Percentiles rank a stretch among this genome's conserved stretches.
These are phyloP conservation scores for Campylorhamphus procurvoides DNA, from an alignment of 2,113 vertebrate genomes.

Conservation along the genomic window DNA sequence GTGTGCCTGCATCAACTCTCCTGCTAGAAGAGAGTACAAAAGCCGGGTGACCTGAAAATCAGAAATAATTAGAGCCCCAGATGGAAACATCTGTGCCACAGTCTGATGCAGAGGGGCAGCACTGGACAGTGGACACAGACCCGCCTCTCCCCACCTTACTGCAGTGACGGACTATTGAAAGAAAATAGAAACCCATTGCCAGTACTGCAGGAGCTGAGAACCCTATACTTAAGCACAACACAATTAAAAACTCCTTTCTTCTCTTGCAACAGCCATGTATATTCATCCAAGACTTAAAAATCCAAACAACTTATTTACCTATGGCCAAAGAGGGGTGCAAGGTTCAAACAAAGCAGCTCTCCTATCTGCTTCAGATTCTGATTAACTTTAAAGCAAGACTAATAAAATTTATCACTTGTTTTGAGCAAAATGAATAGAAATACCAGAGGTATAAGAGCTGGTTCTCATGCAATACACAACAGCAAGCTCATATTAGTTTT, in stretches of 20 bases:
- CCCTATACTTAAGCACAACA: neutral
- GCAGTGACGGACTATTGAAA: neutral
- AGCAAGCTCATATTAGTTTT: neutral
- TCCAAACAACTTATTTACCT: neutral
- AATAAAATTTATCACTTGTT: neutral
- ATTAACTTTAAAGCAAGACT: neutral
- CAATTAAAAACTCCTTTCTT: neutral
- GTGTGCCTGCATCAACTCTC: neutral
- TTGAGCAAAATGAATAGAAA: neutral
- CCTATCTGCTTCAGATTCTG: neutral
- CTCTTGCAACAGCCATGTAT: neutral
- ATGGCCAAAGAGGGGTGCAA: neutral
- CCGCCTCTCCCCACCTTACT: neutral
- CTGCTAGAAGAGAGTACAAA: neutral
- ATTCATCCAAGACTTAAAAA: neutral
- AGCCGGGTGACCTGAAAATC: neutral
- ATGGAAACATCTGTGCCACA: neutral
- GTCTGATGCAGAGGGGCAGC: neutral
- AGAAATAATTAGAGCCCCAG: neutral
- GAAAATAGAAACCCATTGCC: neutral
- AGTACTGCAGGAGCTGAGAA: neutral
- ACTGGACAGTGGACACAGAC: too few relatives aligned
- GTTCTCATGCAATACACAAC: neutral
- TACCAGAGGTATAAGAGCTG: neutral
- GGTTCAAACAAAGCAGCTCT: neutral